phyloP scores from a whole-genome alignment of 2,113 vertebrate genomes.

The Tragelaphus buxtoni region DNA sequence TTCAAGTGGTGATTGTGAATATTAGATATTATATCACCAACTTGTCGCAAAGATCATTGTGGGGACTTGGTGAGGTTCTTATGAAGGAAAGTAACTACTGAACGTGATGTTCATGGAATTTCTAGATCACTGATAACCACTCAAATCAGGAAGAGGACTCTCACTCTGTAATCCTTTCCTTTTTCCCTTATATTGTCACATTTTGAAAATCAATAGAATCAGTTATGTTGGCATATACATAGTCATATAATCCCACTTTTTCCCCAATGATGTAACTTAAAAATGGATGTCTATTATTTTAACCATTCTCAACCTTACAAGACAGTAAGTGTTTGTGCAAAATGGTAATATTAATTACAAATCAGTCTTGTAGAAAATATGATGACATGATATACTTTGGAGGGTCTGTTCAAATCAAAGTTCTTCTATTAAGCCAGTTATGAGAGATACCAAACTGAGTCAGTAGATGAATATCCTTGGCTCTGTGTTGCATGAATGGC shows the following conservation, averaged over 20 bases:
- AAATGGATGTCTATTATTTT: neutral
- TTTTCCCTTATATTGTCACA: neutral
- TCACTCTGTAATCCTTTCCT: conserved; percentile 44
- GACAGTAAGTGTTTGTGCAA: neutral
- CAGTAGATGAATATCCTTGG: neutral
- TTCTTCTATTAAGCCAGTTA: neutral
- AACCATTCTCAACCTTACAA: neutral
- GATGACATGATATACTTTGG: neutral
- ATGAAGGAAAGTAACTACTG: neutral
- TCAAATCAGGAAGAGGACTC: neutral
- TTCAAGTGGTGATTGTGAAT: neutral
- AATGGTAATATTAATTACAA: neutral
- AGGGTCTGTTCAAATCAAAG: accelerated
- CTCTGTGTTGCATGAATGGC: neutral
- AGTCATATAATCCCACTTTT: neutral
- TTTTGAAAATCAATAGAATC: neutral
- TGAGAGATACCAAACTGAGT: neutral
- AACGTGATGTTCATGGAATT: neutral
- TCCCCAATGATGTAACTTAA: neutral
- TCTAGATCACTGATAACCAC: conserved; percentile 2
- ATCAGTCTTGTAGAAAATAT: neutral
- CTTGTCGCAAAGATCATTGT: neutral
- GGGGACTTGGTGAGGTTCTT: neutral
- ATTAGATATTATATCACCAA: neutral
- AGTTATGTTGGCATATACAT: neutral